Evolutionary conservation across 2,113 vertebrate genomes (phyloP), one percentile per base, ranked within the genome.

Genomic region (Micronycteris hirsuta): DNA sequence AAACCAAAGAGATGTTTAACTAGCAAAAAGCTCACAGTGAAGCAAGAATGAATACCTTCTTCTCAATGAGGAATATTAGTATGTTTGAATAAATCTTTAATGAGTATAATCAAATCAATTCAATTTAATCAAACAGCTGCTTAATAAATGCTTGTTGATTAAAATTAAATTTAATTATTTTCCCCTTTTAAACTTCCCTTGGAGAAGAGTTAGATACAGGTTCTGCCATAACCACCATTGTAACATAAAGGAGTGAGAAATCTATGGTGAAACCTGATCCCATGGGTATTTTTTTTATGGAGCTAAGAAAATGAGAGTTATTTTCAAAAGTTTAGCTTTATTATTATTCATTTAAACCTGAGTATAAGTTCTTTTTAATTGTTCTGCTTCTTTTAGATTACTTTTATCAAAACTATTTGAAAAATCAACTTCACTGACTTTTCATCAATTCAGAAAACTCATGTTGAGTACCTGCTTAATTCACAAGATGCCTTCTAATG

Each of bases 111-210:
- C 38, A 19, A 67, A 52, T 90, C 17, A 65, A 26, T 56, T 95
- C n/a, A 45, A 81, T 47, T 86, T 71, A 61, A 70, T 54, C 77
- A 31, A 54, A 63, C 31, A 47, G 31, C 28, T 67, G 56, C 65
- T 94, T 63, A 92, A 41, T 87, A 92, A 92, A 80, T 93, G 26
- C 61, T 86, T 89, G 20, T 61, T 91, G 87, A 38, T 92, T 92
- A 49, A 85, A 56, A 77, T 45, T 28, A 43, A 84, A 90, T 58
- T 41, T 2, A 9, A 33, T 63, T 43, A 9, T 67, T 84, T 76
- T 4, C 17, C 7, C 31, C 19, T 76, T 81, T 78, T 17, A 73
- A 31, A 67, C 41, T 65, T 67, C 20, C 54, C 54, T 78, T 70
- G 86, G 54, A 86, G 33, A 70, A 93, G 13, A 93, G 10, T 47